Conservation (phyloP, 2,888 invertebrate genomes). For the Galeruca laticollis region DNA sequence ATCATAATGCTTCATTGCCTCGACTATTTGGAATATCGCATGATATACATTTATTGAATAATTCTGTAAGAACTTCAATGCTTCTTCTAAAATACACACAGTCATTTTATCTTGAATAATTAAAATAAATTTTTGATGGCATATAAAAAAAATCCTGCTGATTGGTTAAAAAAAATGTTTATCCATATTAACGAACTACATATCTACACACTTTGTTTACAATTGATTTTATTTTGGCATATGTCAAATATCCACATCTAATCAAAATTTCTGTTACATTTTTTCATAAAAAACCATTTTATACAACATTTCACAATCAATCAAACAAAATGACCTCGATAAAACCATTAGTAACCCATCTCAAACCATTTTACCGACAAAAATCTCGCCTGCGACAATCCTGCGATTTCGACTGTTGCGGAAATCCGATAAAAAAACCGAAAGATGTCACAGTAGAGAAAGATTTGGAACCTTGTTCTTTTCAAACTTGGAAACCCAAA, state of each 20-base stretch:
- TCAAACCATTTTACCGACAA: neutral
- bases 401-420: slow-evolving; percentile 40
- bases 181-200: neutral
- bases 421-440: slow-evolving; percentile 25
- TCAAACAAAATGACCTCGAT: neutral
- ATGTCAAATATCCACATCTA: neutral
- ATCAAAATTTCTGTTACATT: neutral
- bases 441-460: slow-evolving; percentile 46
- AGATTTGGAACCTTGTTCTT: slow-evolving; percentile 49
- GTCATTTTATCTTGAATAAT: no score
- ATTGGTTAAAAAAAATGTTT: no score
- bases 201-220: no score
- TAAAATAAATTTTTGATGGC: no score
- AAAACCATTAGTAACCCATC: neutral
- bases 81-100: no score
- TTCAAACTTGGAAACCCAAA: slow-evolving; percentile 55
- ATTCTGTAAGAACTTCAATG: no score
- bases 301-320: neutral
- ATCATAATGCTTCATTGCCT: no score
- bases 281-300: neutral
- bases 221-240: neutral
- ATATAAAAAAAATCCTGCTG: no score
- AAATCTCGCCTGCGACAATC: neutral
- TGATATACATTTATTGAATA: no score
- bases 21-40: no score